A percentile compares a stretch with the other conserved stretches of the same genome.
Conservation (phyloP, 1,140 invertebrate species). For the Tetramorium alpestre region DNA sequence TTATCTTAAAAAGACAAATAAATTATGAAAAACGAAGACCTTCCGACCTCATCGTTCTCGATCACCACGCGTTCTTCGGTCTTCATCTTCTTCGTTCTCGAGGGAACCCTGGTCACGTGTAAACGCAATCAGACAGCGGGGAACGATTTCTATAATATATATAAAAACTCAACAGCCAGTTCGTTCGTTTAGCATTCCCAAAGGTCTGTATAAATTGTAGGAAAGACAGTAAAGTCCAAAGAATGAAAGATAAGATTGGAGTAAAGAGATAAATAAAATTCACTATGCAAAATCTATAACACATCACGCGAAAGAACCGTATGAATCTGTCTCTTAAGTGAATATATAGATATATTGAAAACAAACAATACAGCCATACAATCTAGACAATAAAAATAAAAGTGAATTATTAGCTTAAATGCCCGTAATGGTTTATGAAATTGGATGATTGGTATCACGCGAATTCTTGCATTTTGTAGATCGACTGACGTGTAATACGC, state of each 20-base stretch:
- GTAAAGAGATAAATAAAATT: background rate
- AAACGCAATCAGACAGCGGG: constrained; percentile 60
- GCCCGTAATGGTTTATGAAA: background rate
- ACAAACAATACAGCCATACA: background rate
- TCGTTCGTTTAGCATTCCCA: constrained; percentile 31
- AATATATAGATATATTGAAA: background rate
- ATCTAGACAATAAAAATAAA: background rate
- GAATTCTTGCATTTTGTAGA: background rate
- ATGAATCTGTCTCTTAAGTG: background rate
- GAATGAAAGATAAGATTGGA: background rate
- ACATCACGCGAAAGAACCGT: background rate
- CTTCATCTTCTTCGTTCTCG: background rate
- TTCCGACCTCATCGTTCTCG: background rate
- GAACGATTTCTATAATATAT: constrained; percentile 16
- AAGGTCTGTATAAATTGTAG: constrained; percentile 21
- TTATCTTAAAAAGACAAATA: constrained; percentile 8
- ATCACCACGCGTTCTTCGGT: background rate
- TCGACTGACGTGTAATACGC: background rate
- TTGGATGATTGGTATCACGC: background rate
- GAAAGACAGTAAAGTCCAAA: background rate
- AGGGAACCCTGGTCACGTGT: constrained; percentile 53
- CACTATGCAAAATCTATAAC: background rate
- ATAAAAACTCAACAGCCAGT: background rate
- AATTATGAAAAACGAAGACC: background rate
- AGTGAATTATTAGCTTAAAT: background rate